phyloP scores from a whole-genome alignment of 2,113 vertebrate genomes.

The Sinosuthora webbiana region DNA sequence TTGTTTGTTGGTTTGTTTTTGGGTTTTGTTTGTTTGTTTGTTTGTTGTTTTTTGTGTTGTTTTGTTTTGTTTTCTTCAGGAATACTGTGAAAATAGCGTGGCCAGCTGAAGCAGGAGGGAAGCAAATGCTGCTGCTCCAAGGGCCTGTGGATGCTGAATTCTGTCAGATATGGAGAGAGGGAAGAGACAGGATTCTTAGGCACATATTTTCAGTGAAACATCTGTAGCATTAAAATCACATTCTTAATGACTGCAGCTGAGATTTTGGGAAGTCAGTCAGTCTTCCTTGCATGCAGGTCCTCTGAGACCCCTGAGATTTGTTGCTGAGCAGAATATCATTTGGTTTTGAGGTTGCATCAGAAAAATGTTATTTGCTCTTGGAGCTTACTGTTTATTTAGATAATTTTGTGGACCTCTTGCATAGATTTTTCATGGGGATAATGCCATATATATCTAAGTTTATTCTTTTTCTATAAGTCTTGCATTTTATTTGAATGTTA shows the following conservation, averaged over 20 bases:
- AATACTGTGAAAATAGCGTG: not conserved
- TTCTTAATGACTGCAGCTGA: not conserved
- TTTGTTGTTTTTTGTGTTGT: not conserved
- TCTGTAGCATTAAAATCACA: not conserved
- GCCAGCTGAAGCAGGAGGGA: not conserved
- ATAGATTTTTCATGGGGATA: not conserved
- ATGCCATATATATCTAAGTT: not conserved
- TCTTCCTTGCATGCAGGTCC: not conserved
- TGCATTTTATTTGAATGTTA: not conserved
- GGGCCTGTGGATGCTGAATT: not conserved
- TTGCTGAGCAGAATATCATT: not conserved
- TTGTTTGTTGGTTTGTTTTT: too few species aligned
- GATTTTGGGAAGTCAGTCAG: not conserved
- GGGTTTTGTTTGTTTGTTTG: too few species aligned
- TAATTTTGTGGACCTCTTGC: not conserved
- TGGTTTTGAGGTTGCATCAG: not conserved
- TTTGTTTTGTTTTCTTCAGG: too few species aligned
- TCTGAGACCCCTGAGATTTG: not conserved
- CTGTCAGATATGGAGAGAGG: not conserved
- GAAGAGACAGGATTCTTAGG: not conserved
- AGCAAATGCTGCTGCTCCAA: not conserved
- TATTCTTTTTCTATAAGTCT: not conserved
- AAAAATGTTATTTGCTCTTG: not conserved
- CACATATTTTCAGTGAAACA: accelerated
- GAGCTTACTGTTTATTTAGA: not conserved